Evolutionary conservation across 1,140 invertebrate genomes (phyloP).

Genomic region (Drosophila paulistorum): DNA sequence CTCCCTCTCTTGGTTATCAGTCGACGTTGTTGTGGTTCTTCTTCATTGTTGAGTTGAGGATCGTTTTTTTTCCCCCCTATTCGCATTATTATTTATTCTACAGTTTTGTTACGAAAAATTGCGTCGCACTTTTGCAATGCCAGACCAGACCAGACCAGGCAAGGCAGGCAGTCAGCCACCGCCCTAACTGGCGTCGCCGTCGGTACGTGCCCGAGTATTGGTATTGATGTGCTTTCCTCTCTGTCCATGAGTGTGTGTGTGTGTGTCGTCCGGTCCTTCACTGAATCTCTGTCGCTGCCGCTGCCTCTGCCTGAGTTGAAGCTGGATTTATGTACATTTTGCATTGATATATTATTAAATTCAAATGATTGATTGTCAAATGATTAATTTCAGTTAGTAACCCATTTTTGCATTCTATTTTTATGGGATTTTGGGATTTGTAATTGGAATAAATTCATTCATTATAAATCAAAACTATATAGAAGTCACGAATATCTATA

Average conservation of each 20-base stretch:
- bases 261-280: slow-evolving; percentile 39
- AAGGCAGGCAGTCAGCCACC: slow-evolving; percentile 59
- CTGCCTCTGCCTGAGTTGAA: not conserved
- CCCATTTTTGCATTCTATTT: not conserved
- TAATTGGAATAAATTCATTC: no score
- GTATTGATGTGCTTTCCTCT: slow-evolving; percentile 47
- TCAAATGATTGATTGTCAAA: not conserved
- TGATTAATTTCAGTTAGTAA: not conserved
- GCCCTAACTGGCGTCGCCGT: slow-evolving; percentile 72
- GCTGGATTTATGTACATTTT: not conserved
- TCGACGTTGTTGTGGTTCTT: slow-evolving; percentile 6
- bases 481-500: no score
- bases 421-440: no score
- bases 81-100: slow-evolving; percentile 42
- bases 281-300: not conserved
- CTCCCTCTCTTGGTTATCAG: slow-evolving; percentile 38
- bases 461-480: no score
- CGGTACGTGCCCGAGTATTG: slow-evolving; percentile 58
- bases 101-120: slow-evolving; percentile 62
- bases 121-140: slow-evolving; percentile 62
- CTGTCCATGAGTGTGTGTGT: slow-evolving; percentile 25
- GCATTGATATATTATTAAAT: not conserved
- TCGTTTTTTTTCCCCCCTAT: slow-evolving; percentile 23
- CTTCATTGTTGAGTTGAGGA: slow-evolving; percentile 32
- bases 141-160: slow-evolving; percentile 9